phyloP scores from a whole-genome alignment of 1,140 invertebrate genomes.

The Dendroctonus valens region DNA sequence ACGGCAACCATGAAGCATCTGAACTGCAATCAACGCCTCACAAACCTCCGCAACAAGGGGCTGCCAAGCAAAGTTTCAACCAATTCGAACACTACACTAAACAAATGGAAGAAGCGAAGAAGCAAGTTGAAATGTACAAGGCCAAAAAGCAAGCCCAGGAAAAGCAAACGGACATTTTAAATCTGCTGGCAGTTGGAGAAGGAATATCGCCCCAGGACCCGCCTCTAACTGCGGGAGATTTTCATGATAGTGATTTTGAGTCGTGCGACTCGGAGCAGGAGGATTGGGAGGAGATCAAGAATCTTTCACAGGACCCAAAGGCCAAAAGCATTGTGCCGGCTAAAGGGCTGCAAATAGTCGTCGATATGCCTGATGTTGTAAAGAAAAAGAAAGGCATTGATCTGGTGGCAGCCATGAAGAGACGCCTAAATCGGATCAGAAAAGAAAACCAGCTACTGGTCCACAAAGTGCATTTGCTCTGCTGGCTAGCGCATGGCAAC shows the following conservation, averaged over 20 bases:
- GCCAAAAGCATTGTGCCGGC: constrained; percentile 58
- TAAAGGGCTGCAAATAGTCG: constrained; percentile 68
- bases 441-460: constrained; percentile 75
- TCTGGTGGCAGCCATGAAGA: constrained; percentile 68
- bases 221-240: constrained; percentile 19
- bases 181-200: constrained; percentile 57
- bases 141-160: constrained; percentile 43
- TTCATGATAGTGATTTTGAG: constrained; percentile 44
- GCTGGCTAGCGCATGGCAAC: constrained; percentile 78
- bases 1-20: not conserved
- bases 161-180: constrained; percentile 51
- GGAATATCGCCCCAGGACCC: constrained; percentile 43
- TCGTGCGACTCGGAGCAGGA: constrained; percentile 57
- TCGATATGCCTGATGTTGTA: constrained; percentile 57
- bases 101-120: constrained; percentile 56
- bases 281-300: constrained; percentile 64
- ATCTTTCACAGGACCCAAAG: constrained; percentile 46
- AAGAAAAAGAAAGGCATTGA: constrained; percentile 64
- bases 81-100: constrained; percentile 53
- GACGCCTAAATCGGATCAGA: constrained; percentile 70
- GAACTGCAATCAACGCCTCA: not conserved
- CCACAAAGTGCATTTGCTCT: constrained; percentile 84
- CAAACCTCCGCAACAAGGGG: not conserved
- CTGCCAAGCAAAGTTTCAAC: constrained; percentile 43
- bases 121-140: constrained; percentile 54